Conservation (phyloP, 2,888 invertebrate genomes). For the Lomographa bimaculata region DNA sequence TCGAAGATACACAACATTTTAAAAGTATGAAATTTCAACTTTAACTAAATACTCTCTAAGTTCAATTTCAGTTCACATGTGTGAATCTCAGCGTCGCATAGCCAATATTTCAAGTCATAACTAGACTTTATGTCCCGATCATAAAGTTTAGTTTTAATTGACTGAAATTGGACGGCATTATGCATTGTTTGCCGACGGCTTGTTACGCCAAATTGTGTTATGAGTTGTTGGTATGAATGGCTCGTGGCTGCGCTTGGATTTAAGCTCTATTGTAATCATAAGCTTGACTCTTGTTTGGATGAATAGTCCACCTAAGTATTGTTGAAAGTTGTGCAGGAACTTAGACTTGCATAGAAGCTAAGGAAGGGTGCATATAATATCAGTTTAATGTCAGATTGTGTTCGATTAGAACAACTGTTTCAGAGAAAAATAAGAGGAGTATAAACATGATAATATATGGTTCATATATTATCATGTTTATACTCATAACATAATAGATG, state of each 20-base stretch:
- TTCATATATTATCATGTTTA: too few species aligned
- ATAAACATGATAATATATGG: too few species aligned
- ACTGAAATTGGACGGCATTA: constrained; percentile 22
- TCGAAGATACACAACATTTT: constrained; percentile 16
- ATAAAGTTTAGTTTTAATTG: constrained; percentile 22
- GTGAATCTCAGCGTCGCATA: constrained; percentile 13
- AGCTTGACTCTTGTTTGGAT: constrained; percentile 18
- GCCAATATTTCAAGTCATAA: constrained; percentile 8
- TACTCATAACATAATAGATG: too few species aligned
- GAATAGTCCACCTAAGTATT: constrained; percentile 19
- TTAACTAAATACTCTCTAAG: too few species aligned
- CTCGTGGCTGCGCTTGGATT: constrained; percentile 18
- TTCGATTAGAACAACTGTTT: too few species aligned
- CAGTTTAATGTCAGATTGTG: too few species aligned
- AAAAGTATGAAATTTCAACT: constrained; percentile 9
- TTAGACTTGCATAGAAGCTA: too few species aligned
- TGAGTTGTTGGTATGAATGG: constrained; percentile 35
- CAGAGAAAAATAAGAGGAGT: too few species aligned
- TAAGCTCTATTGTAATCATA: constrained; percentile 33
- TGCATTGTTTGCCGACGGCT: constrained; percentile 37
- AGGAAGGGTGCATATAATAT: too few species aligned
- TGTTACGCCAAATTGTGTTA: constrained; percentile 37
- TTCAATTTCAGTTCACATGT: too few species aligned
- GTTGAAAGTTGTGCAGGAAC: constrained; percentile 3
- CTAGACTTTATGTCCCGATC: constrained; percentile 8